phyloP scores from a whole-genome alignment of 1,140 invertebrate species.

The Mya arenaria region DNA sequence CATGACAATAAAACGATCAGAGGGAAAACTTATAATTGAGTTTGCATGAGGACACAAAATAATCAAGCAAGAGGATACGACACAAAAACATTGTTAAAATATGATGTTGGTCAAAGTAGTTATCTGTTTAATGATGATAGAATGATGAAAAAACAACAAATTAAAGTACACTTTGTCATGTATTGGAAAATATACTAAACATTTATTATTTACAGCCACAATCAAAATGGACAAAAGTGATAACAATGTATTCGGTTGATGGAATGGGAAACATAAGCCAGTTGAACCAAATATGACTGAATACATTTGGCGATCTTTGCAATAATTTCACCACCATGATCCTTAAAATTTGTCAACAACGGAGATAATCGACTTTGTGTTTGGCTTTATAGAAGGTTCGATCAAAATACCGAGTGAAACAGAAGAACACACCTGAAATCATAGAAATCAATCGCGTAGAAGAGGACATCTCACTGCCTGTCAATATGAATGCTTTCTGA shows the following conservation, averaged over 20 bases:
- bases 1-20: neutral
- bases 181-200: neutral
- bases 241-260: neutral
- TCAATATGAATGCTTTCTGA: constrained; percentile 26
- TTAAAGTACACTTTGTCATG: neutral
- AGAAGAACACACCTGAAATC: neutral
- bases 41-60: neutral
- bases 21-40: neutral
- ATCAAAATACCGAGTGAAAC: constrained; percentile 6
- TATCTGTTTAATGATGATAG: neutral
- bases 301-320: too few species aligned
- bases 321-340: too few species aligned
- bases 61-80: neutral
- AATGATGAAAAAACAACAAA: neutral
- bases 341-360: too few species aligned
- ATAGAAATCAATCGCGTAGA: neutral
- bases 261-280: neutral
- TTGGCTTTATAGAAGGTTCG: constrained; percentile 4
- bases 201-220: neutral
- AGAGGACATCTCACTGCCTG: constrained; percentile 18
- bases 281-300: neutral
- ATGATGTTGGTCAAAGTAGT: neutral
- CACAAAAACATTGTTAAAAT: neutral
- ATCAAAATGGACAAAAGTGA: neutral
- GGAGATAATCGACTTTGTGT: constrained; percentile 27